These are phyloP conservation scores for Ricordea florida DNA, from an alignment of 92 coral and sea anemone genomes.

Conservation along the genomic window DNA sequence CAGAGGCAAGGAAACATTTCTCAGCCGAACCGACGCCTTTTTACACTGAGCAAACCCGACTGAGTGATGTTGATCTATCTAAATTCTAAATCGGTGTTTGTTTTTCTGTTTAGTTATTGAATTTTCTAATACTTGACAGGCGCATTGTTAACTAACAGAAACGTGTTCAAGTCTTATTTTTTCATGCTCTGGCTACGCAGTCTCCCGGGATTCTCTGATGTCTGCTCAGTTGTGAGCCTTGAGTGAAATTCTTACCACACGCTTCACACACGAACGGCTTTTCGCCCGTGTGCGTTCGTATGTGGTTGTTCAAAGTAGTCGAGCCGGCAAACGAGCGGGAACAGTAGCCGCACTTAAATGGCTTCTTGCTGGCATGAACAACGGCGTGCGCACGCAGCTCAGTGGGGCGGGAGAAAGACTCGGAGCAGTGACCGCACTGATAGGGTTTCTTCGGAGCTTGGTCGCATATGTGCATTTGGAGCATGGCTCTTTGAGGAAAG, in stretches of 20 bases:
- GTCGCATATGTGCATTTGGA: constrained; percentile 86
- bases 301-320: constrained; percentile 94
- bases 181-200: constrained; percentile 12
- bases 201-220: constrained; percentile 74
- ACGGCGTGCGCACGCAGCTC: constrained; percentile 91
- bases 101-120: too few species aligned
- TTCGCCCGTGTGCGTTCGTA: constrained; percentile 95
- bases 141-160: neutral
- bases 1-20: too few species aligned
- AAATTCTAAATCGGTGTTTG: too few species aligned
- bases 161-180: neutral
- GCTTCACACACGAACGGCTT: constrained; percentile 82
- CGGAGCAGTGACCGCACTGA: constrained; percentile 96
- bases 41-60: too few species aligned
- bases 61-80: too few species aligned
- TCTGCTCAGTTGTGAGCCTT: constrained; percentile 86
- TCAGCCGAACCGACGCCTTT: too few species aligned
- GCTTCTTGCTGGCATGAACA: constrained; percentile 81
- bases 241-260: constrained; percentile 88
- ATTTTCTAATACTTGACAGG: too few species aligned
- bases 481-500: constrained; percentile 77
- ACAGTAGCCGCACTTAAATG: constrained; percentile 98
- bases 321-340: constrained; percentile 98
- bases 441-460: constrained; percentile 75
- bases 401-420: constrained; percentile 73